Base-by-base conservation (phyloP, 2,797 vertebrate species). In the Helicolenus hilgendorfi region DNA sequence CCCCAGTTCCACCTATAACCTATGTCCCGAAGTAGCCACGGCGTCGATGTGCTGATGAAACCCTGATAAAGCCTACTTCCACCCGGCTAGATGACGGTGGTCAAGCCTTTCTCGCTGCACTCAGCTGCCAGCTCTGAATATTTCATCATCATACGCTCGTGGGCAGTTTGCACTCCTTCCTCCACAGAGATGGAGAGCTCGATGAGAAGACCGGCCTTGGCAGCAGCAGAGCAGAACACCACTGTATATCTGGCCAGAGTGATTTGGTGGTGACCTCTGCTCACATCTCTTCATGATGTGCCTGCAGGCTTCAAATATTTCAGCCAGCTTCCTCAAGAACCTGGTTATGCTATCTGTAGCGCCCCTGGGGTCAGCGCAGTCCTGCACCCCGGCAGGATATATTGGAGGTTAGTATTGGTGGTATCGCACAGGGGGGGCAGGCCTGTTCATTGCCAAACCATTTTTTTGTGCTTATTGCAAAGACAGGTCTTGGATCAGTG, bases 91-190 rank as follows among this genome's bases (percentile, higher is more conserved):
- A 65, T 58, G 58, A 72, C n/a, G n/a, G 29, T 63, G 56, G 69
- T 81, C 72, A 82, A 68, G 38, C 22, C 65, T 36, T 36, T 65
- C 35, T 68, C 45, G 2, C 18, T 59, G 41, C 67, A 77, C 69
- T 75, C 69, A 33, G 36, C 67, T 33, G 58, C 53, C 41, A 79
- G 67, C 70, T 79, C 64, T 49, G 41, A 60, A 78, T 83, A 83
- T 72, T 84, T 80, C 11, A 72, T 38, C 63, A 74, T 45, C 45
- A 58, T 69, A 13, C 7, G 3, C 35, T 62, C 8, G 13, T 38
- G 22, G 27, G 41, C 38, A 74, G 72, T 20, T 27, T 31, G 38
- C 29, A 35, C 14, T 64, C n/a, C 59, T 13, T 49, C 59, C 59
- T 64, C 41, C 20, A 33, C 18, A 24, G 18, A 29, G 29, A 49